These are phyloP conservation scores for Puffinus mauretanicus DNA, from an alignment of 2,113 vertebrate genomes.

Conservation along the genomic window DNA sequence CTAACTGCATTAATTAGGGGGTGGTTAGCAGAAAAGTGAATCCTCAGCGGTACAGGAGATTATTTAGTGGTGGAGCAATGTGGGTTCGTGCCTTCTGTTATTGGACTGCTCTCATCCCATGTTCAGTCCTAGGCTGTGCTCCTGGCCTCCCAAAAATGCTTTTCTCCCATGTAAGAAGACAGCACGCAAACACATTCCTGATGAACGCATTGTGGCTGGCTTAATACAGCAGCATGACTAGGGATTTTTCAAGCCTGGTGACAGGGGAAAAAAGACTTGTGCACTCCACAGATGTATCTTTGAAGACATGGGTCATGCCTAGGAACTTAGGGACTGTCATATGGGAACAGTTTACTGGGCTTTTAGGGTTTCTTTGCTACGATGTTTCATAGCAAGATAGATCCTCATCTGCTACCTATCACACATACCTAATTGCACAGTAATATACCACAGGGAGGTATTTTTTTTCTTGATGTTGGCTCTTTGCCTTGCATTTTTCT, in stretches of 20 bases:
- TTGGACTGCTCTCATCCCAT: not conserved
- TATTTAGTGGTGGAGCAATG: not conserved
- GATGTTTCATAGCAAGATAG: not conserved
- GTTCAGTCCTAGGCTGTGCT: not conserved
- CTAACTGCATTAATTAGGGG: not conserved
- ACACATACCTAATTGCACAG: not conserved
- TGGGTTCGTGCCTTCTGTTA: not conserved
- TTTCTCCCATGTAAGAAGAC: accelerated
- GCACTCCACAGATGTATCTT: not conserved
- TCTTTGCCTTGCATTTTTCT: not conserved
- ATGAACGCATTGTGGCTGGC: not conserved
- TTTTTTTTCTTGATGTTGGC: not conserved
- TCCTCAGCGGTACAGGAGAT: not conserved
- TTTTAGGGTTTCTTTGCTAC: not conserved
- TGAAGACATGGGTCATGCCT: not conserved
- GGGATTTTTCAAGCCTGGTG: not conserved
- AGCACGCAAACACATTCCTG: not conserved
- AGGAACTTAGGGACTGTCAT: not conserved
- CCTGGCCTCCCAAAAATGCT: not conserved
- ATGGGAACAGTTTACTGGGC: not conserved
- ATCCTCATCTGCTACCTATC: not conserved
- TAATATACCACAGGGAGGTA: not conserved
- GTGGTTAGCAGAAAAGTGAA: not conserved
- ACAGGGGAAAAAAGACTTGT: not conserved
- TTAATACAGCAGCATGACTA: not conserved